phyloP scores from a whole-genome alignment of 2,888 invertebrate species.

The Oeneis ivallda region DNA sequence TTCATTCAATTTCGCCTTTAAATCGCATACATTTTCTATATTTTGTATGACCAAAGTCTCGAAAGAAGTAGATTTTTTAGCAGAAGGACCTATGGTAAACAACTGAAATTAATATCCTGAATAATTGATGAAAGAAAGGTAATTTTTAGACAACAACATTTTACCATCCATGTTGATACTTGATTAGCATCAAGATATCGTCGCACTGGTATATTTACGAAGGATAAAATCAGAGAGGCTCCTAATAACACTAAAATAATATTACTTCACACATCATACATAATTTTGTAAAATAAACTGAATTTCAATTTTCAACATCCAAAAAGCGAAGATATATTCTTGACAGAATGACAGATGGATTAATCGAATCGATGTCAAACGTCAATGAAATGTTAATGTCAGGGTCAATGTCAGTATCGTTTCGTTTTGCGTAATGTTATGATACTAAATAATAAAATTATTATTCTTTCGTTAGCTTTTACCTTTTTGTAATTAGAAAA shows the following conservation, averaged over 20 bases:
- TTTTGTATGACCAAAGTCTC: slow-evolving; percentile 70
- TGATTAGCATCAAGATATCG: slow-evolving; percentile 20
- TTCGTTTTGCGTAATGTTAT: slow-evolving; percentile 12
- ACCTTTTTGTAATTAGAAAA: no score
- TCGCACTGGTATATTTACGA: slow-evolving; percentile 1
- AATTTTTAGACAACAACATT: slow-evolving; percentile 25
- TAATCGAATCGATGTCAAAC: slow-evolving; percentile 23
- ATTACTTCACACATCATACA: slow-evolving; percentile 16
- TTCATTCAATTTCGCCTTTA: slow-evolving; percentile 70
- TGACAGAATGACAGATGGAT: slow-evolving; percentile 20
- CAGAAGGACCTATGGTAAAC: slow-evolving; percentile 56
- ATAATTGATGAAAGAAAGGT: slow-evolving; percentile 13
- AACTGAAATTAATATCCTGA: slow-evolving; percentile 15
- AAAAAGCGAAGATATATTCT: slow-evolving; percentile 11
- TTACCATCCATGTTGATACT: slow-evolving; percentile 42
- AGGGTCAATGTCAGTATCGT: slow-evolving; percentile 30
- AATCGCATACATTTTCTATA: slow-evolving; percentile 64
- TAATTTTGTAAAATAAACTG: slow-evolving; percentile 19
- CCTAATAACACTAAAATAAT: not conserved
- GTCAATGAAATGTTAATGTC: slow-evolving; percentile 13
- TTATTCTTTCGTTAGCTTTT: no score
- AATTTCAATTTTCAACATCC: slow-evolving; percentile 22
- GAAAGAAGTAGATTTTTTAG: slow-evolving; percentile 67
- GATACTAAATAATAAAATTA: no score
- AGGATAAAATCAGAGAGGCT: slow-evolving; percentile 2